Base-by-base conservation (phyloP, 2,113 vertebrate species). In the Numida meleagris region DNA sequence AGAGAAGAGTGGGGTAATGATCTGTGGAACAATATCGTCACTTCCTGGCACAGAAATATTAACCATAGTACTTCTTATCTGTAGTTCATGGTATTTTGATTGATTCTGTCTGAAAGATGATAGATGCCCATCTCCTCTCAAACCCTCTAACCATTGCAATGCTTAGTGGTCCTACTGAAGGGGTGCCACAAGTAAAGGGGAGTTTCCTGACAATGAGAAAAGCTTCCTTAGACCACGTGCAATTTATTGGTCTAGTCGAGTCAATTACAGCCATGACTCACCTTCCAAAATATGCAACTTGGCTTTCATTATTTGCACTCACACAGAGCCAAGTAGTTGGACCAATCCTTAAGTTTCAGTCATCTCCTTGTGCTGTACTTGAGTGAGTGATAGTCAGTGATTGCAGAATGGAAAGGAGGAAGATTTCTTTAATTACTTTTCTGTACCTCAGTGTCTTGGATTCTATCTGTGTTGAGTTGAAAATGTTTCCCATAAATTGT, bases 401-500 rank as follows among this genome's bases (percentile, higher is more conserved):
- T n/a, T 85, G 33, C 25, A 59, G 59, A 89, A 38, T 14, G 61
- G 58, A 57, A 87, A 82, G 71, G 31, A 88, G 24, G 14, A 91
- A 27, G 29, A 59, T 88, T 86, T 89, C 65, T 81, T 89, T 55
- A 91, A 92, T 94, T 80, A 51, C 31, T 93, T 78, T 86, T 81
- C 65, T 72, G 14, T 86, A 81, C 29, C 86, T 94, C 14, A 0
- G 79, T 88, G 33, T 83, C 79, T 96, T 83, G 92, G 75, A 76
- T 92, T 90, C 79, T 50, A 5, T 83, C 76, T 9, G 0, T 65
- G 62, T 31, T 6, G 82, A 95, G 65, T 53, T 78, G 61, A 90
- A 42, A 36, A 33, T 38, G 61, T 70, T 94, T 95, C 80, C 21
- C 81, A n/a, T 40, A 86, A 91, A 95, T 88, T 96, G 95, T 91